Conservation (phyloP, 2,888 invertebrate genomes). For the Leptinotarsa juncta region DNA sequence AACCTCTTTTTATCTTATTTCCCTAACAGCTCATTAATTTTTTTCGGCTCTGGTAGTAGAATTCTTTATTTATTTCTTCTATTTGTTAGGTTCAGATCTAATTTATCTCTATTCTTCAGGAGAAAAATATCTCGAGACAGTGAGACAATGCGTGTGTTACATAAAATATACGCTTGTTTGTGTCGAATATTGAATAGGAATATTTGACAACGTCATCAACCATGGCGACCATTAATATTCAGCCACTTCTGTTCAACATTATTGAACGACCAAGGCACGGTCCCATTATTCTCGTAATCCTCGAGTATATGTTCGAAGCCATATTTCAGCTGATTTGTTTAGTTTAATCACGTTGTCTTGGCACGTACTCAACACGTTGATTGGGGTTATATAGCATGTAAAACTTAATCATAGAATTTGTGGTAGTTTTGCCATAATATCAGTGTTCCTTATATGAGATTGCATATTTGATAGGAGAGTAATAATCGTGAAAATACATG, state of each 20-base stretch:
- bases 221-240: neutral
- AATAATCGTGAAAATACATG: no score
- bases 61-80: no score
- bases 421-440: neutral
- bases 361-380: slow-evolving; percentile 4
- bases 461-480: neutral
- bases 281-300: neutral
- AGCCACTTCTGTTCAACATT: neutral
- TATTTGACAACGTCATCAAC: no score
- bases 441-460: neutral
- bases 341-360: slow-evolving; percentile 7
- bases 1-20: no score
- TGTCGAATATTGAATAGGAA: no score
- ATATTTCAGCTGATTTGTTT: slow-evolving; percentile 14
- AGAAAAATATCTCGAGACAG: no score
- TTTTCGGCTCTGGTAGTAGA: no score
- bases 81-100: no score
- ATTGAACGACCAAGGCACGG: neutral
- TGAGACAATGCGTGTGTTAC: no score
- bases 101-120: no score
- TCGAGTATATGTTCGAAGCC: neutral
- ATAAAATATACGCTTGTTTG: no score
- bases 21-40: no score
- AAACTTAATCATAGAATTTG: neutral
- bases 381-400: neutral